Evolutionary conservation across 2,888 invertebrate genomes (phyloP).

Genomic region (Odontocolon sp.): DNA sequence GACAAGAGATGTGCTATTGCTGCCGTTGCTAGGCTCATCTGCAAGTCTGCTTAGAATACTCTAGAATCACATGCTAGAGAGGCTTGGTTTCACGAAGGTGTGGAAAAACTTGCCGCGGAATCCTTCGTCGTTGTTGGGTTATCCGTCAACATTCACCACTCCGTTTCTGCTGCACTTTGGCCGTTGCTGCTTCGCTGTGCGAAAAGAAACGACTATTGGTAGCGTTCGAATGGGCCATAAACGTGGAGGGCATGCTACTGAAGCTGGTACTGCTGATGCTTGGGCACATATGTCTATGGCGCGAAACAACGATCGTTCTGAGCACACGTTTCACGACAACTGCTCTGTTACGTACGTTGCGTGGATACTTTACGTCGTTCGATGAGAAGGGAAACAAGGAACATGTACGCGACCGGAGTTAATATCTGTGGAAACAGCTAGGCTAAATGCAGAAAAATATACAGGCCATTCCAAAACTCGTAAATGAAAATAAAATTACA

Average conservation of each 20-base stretch:
- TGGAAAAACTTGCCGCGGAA: neutral
- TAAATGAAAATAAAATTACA: no score
- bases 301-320: constrained; percentile 12
- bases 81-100: neutral
- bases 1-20: neutral
- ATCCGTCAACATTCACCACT: constrained; percentile 24
- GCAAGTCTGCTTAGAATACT: constrained; percentile 3
- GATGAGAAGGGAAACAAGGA: neutral
- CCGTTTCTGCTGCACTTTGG: neutral
- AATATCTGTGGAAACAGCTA: neutral
- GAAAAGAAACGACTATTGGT: constrained; percentile 30
- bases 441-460: no score
- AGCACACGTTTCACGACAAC: neutral
- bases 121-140: neutral
- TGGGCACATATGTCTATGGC: neutral
- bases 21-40: constrained; percentile 1
- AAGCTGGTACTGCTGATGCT: neutral
- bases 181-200: constrained; percentile 1
- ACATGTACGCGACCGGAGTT: neutral
- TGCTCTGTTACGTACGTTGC: neutral
- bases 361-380: neutral
- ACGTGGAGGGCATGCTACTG: neutral
- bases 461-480: no score
- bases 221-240: constrained; percentile 30
- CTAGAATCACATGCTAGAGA: neutral